Conservation (phyloP, 2,888 invertebrate species). For the Hoplodrina ambigua region DNA sequence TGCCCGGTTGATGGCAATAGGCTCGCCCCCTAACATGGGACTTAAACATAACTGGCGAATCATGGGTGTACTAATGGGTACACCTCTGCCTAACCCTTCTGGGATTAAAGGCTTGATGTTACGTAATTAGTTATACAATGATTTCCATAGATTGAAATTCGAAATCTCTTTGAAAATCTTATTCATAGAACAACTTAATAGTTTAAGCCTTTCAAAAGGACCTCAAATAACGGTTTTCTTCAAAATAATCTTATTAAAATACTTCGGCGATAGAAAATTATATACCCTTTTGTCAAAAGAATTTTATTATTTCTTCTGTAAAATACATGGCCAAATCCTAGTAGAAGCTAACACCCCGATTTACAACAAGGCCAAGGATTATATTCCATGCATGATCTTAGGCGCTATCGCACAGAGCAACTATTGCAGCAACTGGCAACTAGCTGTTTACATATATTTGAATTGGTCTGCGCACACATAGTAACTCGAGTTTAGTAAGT, state of each 20-base stretch:
- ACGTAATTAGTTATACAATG: background rate
- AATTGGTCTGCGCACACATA: too few relatives aligned
- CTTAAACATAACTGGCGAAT: too few relatives aligned
- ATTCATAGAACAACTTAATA: background rate
- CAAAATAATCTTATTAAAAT: conserved; percentile 28
- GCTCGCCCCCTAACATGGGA: too few relatives aligned
- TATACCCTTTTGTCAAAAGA: conserved; percentile 2
- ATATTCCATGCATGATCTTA: background rate
- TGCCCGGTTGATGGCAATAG: too few relatives aligned
- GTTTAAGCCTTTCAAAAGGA: conserved; percentile 5
- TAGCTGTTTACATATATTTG: too few relatives aligned
- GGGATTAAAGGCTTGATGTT: too few relatives aligned
- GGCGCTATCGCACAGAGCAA: too few relatives aligned
- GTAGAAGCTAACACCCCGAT: background rate
- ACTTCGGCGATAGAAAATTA: conserved; percentile 25
- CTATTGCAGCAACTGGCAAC: too few relatives aligned
- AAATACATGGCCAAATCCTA: background rate
- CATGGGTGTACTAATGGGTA: too few relatives aligned
- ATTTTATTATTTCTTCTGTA: conserved; percentile 19
- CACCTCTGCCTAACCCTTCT: too few relatives aligned
- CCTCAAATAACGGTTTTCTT: background rate
- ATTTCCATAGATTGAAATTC: too few relatives aligned
- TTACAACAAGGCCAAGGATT: background rate
- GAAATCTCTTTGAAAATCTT: background rate
- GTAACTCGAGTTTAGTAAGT: too few relatives aligned